These are phyloP conservation scores for Hylyphantes graminicola DNA, from an alignment of 1,140 invertebrate genomes.

Conservation along the genomic window DNA sequence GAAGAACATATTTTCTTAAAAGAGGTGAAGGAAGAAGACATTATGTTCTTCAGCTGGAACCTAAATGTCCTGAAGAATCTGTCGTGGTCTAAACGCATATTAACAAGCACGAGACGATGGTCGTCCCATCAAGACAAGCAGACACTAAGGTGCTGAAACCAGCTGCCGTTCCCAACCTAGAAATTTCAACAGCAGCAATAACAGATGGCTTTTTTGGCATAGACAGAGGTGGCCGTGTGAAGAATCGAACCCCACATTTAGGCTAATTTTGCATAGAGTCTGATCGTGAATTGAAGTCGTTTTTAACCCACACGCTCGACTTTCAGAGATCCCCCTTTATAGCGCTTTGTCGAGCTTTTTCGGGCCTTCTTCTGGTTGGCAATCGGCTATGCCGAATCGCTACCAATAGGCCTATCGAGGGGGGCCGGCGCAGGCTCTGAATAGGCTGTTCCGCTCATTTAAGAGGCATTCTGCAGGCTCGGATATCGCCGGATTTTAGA, in stretches of 20 bases:
- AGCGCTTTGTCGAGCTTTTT: conserved; percentile 50
- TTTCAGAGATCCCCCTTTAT: conserved; percentile 46
- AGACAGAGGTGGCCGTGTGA: conserved; percentile 41
- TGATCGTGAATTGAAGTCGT: conserved; percentile 53
- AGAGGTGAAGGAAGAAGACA: no score
- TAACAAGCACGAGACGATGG: conserved; percentile 43
- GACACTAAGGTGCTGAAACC: conserved; percentile 13
- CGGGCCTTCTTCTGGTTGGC: conserved; percentile 48
- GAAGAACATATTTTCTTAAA: no score
- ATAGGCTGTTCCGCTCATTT: conserved; percentile 54
- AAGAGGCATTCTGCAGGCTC: conserved; percentile 40
- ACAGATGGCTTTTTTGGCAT: conserved; percentile 53
- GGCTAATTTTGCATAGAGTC: conserved; percentile 54
- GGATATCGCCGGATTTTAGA: conserved; percentile 53
- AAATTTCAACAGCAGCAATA: conserved; percentile 23
- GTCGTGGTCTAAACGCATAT: conserved; percentile 42
- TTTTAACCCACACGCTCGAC: conserved; percentile 42
- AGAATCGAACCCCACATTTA: conserved; percentile 49
- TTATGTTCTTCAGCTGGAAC: no score
- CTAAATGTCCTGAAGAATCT: conserved; percentile 16
- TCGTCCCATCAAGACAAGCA: conserved; percentile 2
- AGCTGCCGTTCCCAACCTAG: conserved; percentile 51
- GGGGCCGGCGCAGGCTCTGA: conserved; percentile 28
- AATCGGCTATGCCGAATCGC: conserved; percentile 55
- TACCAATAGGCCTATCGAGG: conserved; percentile 32